phyloP scores from a whole-genome alignment of 2,113 vertebrate genomes.

The Megaptera novaeangliae region DNA sequence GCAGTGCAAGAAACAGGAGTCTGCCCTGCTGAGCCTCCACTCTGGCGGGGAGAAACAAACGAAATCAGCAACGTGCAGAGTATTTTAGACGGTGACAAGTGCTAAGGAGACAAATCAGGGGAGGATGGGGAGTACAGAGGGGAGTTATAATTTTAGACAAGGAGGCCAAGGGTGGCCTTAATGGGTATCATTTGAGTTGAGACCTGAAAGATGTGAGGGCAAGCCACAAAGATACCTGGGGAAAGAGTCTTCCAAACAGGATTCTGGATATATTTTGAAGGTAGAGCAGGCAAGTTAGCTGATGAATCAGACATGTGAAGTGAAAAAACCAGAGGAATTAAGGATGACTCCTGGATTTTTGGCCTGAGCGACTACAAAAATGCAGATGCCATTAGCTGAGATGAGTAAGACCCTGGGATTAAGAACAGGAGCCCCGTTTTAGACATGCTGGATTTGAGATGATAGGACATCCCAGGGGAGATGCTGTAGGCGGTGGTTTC shows the following conservation, averaged over 20 bases:
- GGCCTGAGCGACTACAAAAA: not conserved
- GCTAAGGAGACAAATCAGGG: not conserved
- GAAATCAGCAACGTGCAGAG: not conserved
- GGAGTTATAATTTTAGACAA: not conserved
- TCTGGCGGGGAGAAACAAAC: not conserved
- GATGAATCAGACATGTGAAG: not conserved
- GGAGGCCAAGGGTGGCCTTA: not conserved
- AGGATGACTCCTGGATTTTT: not conserved
- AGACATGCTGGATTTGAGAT: not conserved
- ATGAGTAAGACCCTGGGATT: not conserved
- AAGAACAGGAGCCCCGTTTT: not conserved
- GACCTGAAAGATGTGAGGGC: not conserved
- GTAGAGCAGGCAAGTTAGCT: not conserved
- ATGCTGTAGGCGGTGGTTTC: not conserved
- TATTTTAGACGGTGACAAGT: not conserved
- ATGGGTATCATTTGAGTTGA: not conserved
- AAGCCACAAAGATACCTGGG: not conserved
- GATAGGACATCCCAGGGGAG: not conserved
- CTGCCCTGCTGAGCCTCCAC: too few species aligned
- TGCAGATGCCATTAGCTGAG: not conserved
- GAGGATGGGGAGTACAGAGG: not conserved
- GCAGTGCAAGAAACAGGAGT: not conserved
- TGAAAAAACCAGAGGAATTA: not conserved
- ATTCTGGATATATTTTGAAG: not conserved
- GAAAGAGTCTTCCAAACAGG: not conserved